phyloP scores from a whole-genome alignment of 2,797 vertebrate species.

The Passerculus sandwichensis region DNA sequence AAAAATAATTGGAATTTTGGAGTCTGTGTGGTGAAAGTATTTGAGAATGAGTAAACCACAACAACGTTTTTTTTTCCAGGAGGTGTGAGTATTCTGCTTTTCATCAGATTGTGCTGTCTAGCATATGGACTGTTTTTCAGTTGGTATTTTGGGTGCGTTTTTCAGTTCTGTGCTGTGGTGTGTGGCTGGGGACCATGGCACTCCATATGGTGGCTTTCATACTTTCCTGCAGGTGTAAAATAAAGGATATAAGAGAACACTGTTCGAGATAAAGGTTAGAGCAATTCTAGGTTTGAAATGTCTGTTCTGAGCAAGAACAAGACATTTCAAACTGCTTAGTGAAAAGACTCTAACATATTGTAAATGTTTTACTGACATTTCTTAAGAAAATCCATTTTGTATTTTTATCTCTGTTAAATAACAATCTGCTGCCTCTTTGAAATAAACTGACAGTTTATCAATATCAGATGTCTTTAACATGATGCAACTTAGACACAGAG shows the following conservation, averaged over 20 bases:
- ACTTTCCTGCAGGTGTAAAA: constrained; percentile 57
- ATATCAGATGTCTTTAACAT: constrained; percentile 60
- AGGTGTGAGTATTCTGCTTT: constrained; percentile 8
- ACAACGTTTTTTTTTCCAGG: constrained; percentile 3
- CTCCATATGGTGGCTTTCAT: constrained; percentile 55
- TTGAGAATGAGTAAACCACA: constrained; percentile 54
- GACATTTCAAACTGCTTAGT: constrained; percentile 37
- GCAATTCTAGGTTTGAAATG: constrained; percentile 48
- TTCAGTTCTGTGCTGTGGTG: constrained; percentile 13
- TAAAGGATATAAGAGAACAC: constrained; percentile 40
- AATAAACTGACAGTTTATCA: constrained; percentile 71
- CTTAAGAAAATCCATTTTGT: constrained; percentile 66
- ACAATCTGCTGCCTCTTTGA: constrained; percentile 61
- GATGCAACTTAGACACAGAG: background rate
- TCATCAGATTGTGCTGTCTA: constrained; percentile 54
- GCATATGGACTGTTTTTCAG: constrained; percentile 60
- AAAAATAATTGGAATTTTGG: constrained; percentile 66
- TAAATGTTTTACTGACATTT: constrained; percentile 72
- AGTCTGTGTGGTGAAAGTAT: constrained; percentile 27
- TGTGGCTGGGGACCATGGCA: constrained; percentile 13
- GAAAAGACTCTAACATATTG: constrained; percentile 54
- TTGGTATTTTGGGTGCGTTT: constrained; percentile 46
- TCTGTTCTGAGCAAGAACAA: constrained; percentile 38
- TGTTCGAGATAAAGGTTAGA: constrained; percentile 51
- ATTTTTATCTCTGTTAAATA: constrained; percentile 70